Percentiles rank a stretch among this genome's conserved stretches.
Evolutionary conservation across 2,888 invertebrate genomes (phyloP).

Genomic region (Parapristionchus giblindavisi): DNA sequence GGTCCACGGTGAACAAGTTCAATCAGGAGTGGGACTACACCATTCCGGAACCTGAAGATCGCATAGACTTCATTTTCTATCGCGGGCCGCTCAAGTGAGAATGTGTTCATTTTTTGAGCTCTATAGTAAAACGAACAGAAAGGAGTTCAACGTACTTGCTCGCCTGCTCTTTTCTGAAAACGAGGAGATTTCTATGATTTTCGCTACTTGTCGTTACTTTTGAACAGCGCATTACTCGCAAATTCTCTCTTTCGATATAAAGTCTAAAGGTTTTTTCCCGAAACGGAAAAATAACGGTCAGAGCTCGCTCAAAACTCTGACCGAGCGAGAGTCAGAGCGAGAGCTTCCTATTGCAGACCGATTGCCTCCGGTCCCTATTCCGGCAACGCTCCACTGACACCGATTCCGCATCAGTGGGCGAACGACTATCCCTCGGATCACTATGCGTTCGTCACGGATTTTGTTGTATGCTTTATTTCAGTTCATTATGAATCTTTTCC

Average conservation of each 20-base stretch:
- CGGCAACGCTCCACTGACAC: conserved; percentile 55
- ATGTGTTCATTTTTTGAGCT: neutral
- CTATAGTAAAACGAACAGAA: neutral
- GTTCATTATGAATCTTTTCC: no score
- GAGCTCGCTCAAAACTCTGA: no score
- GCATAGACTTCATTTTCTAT: conserved; percentile 62
- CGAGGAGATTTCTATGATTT: no score
- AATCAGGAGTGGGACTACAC: conserved; percentile 46
- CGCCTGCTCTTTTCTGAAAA: no score
- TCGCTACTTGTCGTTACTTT: no score
- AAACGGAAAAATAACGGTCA: no score
- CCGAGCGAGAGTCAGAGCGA: no score
- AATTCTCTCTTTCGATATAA: no score
- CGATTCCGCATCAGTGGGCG: conserved; percentile 59
- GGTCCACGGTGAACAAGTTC: conserved; percentile 55
- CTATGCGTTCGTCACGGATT: conserved; percentile 63
- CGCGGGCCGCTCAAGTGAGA: conserved; percentile 34
- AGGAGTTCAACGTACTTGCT: neutral
- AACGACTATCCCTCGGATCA: conserved; percentile 69
- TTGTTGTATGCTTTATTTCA: no score
- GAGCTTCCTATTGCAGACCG: conserved; percentile 14
- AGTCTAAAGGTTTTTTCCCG: no score
- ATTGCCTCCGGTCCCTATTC: conserved; percentile 46
- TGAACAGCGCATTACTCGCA: no score
- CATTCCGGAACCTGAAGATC: conserved; percentile 60